Evolutionary conservation across 1,140 invertebrate species (phyloP).

Genomic region (Apolygus lucorum): DNA sequence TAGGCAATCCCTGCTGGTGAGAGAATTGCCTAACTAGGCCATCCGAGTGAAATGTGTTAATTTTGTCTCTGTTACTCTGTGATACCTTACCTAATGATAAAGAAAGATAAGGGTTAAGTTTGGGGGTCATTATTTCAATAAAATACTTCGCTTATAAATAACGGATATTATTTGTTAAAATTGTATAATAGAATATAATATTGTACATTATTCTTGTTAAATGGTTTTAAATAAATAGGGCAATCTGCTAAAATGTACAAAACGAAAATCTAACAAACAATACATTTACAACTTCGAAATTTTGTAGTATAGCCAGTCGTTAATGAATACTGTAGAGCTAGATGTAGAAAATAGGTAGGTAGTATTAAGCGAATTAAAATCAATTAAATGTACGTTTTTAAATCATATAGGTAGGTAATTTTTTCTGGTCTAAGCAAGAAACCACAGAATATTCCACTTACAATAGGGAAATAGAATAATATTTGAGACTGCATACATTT

Average conservation of each 20-base stretch:
- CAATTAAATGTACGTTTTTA: neutral
- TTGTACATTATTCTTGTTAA: constrained; percentile 19
- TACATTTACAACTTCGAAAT: constrained; percentile 25
- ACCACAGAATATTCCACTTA: constrained; percentile 15
- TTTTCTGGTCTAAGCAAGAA: neutral
- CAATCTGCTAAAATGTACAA: constrained; percentile 22
- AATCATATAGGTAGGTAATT: constrained; percentile 2
- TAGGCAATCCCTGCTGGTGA: too few relatives aligned
- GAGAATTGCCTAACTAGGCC: too few relatives aligned
- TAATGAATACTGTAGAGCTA: neutral
- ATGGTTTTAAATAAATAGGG: constrained; percentile 22
- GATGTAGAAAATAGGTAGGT: neutral
- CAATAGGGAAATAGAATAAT: neutral
- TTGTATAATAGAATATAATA: constrained; percentile 23
- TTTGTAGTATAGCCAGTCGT: constrained; percentile 19
- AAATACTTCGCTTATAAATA: neutral
- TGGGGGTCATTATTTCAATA: too few relatives aligned
- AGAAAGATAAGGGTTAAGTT: too few relatives aligned
- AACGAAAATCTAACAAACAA: constrained; percentile 20
- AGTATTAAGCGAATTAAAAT: constrained; percentile 7
- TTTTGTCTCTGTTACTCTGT: too few relatives aligned
- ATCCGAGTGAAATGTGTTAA: too few relatives aligned
- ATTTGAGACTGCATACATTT: neutral
- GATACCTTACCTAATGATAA: too few relatives aligned
- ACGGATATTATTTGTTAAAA: constrained; percentile 6